Conservation (phyloP, 2,113 vertebrate genomes). For the Dendrocopos noguchii region DNA sequence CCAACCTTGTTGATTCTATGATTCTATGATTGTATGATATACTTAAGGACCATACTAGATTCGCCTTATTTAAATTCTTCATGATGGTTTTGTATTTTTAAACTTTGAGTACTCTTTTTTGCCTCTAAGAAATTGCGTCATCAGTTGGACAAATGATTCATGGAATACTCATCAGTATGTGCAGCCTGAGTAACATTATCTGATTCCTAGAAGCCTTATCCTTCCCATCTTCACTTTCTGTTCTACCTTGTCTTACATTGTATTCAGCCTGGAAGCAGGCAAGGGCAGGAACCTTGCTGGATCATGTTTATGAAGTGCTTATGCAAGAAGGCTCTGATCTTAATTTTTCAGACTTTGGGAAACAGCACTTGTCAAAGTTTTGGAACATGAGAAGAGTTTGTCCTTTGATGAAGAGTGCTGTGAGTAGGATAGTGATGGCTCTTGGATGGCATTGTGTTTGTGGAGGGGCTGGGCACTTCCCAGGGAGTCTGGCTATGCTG, state of each 20-base stretch:
- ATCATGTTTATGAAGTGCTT: background rate
- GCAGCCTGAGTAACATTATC: background rate
- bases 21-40: background rate
- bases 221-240: background rate
- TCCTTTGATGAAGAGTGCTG: background rate
- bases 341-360: background rate
- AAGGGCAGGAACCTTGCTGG: background rate
- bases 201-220: background rate
- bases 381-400: background rate
- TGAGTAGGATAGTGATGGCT: background rate
- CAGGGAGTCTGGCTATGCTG: background rate
- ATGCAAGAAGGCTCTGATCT: background rate
- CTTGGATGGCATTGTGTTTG: background rate
- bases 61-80: background rate
- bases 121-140: background rate
- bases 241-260: background rate
- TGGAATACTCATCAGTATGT: background rate
- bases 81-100: background rate
- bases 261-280: background rate
- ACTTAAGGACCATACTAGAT: background rate
- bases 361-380: background rate
- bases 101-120: background rate
- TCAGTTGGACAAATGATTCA: background rate
- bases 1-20: too few species aligned
- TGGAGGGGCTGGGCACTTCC: background rate